Conservation (phyloP, 1,140 invertebrate genomes). For the Drosophila funebris region DNA sequence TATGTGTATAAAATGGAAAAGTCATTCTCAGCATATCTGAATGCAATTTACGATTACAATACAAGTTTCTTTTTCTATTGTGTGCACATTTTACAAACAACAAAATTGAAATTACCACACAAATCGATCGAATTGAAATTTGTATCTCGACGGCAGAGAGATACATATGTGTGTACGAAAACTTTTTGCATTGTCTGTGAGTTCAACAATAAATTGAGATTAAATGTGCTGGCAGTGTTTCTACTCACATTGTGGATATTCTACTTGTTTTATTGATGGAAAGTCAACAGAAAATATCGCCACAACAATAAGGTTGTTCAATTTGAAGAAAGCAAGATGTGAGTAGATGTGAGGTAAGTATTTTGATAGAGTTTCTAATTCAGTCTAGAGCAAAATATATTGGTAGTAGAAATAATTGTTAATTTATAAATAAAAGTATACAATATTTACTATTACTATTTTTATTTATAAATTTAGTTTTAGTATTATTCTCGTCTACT, state of each 20-base stretch:
- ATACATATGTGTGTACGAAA: slow-evolving; percentile 67
- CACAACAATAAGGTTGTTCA: too few species aligned
- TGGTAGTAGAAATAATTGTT: too few species aligned
- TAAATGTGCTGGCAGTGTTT: slow-evolving; percentile 26
- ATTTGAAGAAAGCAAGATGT: too few species aligned
- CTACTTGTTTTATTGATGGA: not conserved
- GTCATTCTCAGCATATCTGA: slow-evolving; percentile 15
- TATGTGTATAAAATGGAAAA: not conserved
- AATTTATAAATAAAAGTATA: too few species aligned
- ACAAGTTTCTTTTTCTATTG: slow-evolving; percentile 23
- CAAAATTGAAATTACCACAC: slow-evolving; percentile 44
- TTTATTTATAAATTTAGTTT: not conserved
- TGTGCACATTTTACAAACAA: slow-evolving; percentile 40
- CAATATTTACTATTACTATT: not conserved
- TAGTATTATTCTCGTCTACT: not conserved
- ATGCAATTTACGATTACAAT: slow-evolving; percentile 34
- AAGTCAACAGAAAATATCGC: not conserved
- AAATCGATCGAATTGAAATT: slow-evolving; percentile 58
- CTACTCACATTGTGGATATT: not conserved
- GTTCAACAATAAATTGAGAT: slow-evolving; percentile 52
- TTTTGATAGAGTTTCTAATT: too few species aligned
- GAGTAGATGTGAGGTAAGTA: too few species aligned
- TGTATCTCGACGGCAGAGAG: slow-evolving; percentile 42
- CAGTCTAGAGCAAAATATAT: too few species aligned
- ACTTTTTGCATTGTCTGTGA: slow-evolving; percentile 53